Evolutionary conservation across 30 jellyfish, hydroid and myxozoan species (phyloP).

Genomic region (Cassiopea xamachana): DNA sequence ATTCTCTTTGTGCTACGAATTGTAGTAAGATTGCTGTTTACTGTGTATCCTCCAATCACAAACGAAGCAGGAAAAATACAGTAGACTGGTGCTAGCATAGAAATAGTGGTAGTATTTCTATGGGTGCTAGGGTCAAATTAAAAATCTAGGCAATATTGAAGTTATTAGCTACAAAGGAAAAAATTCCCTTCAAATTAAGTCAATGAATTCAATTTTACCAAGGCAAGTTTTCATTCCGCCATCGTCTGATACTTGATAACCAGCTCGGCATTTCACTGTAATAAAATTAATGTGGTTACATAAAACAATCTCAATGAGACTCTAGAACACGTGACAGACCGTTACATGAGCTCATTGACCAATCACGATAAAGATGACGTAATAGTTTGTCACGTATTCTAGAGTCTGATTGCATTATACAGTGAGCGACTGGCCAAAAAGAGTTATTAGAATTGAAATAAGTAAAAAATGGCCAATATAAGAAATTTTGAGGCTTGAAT

Average conservation of each 20-base stretch:
- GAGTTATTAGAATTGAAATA: background rate
- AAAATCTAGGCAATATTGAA: background rate
- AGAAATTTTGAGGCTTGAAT: too few species aligned
- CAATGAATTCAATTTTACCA: background rate
- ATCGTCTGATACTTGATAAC: constrained; percentile 1
- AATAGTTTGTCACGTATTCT: too few species aligned
- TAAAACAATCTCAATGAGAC: background rate
- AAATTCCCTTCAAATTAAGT: background rate
- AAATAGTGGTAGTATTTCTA: background rate
- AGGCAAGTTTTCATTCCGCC: constrained; percentile 19
- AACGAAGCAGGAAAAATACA: background rate
- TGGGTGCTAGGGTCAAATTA: background rate
- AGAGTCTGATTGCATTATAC: background rate
- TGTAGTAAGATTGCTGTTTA: background rate
- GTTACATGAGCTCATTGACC: too few species aligned
- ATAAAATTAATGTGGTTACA: background rate
- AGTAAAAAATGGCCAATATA: background rate
- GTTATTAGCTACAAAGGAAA: background rate
- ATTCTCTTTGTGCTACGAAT: too few species aligned
- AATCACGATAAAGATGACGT: too few species aligned
- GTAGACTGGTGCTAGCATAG: background rate
- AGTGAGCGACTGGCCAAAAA: background rate
- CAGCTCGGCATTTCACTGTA: constrained; percentile 20
- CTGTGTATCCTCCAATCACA: background rate
- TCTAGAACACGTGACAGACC: too few species aligned